Evolutionary conservation across 1,140 invertebrate genomes (phyloP).

Genomic region (Sipha flava): DNA sequence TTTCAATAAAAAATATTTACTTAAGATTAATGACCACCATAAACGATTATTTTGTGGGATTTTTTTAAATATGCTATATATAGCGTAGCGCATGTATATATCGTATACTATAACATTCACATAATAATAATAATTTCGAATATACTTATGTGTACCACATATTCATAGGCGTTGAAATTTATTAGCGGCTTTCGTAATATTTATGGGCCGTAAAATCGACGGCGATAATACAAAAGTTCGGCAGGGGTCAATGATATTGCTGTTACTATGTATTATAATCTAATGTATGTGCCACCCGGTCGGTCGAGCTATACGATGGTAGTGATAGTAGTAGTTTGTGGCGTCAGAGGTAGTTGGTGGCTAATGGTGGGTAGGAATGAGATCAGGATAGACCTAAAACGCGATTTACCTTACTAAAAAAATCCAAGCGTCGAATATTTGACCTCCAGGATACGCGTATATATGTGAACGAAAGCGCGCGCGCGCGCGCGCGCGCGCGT

Average conservation of each 20-base stretch:
- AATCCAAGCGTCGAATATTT: background rate
- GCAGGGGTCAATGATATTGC: background rate
- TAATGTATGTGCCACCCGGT: too few relatives aligned
- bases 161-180: background rate
- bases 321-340: too few relatives aligned
- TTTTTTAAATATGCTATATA: too few relatives aligned
- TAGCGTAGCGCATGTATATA: background rate
- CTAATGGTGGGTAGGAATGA: too few relatives aligned
- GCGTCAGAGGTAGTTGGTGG: too few relatives aligned
- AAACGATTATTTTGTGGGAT: background rate
- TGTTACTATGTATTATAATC: too few relatives aligned
- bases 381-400: too few relatives aligned
- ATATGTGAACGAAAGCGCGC: background rate
- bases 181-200: background rate
- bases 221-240: background rate
- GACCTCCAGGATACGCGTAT: background rate
- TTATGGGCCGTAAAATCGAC: background rate
- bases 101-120: background rate
- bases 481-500: too few relatives aligned
- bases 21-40: background rate
- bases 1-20: background rate
- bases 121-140: too few relatives aligned
- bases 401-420: background rate
- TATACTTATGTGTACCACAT: too few relatives aligned
- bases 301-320: too few relatives aligned